Conservation (phyloP, 2,888 invertebrate genomes). For the Tachina fera region DNA sequence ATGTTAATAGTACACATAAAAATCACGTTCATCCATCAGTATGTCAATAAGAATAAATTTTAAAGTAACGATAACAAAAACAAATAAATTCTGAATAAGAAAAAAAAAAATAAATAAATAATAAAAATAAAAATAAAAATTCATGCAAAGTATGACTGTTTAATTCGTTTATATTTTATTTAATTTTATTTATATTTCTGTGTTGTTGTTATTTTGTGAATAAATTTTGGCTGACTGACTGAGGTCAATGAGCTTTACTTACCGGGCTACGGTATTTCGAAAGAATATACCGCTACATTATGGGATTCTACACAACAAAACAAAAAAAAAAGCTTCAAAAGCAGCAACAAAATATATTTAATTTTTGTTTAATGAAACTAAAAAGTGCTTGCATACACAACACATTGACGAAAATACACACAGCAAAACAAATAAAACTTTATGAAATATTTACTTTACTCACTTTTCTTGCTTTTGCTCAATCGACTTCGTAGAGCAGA, state of each 20-base stretch:
- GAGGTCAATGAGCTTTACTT: conserved; percentile 72
- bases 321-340: conserved; percentile 17
- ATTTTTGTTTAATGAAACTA: conserved; percentile 63
- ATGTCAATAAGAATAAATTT: conserved; percentile 65
- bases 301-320: conserved; percentile 58
- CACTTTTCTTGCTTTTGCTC: conserved; percentile 31
- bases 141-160: conserved; percentile 65
- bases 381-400: conserved; percentile 55
- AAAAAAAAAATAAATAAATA: conserved; percentile 11
- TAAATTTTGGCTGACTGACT: conserved; percentile 64
- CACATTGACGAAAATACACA: conserved; percentile 56
- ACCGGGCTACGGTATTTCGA: conserved; percentile 69
- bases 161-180: conserved; percentile 32
- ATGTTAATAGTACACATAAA: conserved; percentile 24
- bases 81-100: conserved; percentile 7
- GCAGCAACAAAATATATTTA: conserved; percentile 40
- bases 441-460: conserved; percentile 43
- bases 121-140: conserved; percentile 34
- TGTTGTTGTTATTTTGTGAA: conserved; percentile 41
- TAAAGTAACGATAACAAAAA: conserved; percentile 36
- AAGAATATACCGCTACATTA: conserved; percentile 70
- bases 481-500: background rate
- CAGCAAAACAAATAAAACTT: conserved; percentile 26
- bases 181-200: conserved; percentile 30
- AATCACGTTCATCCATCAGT: conserved; percentile 66